A percentile compares a stretch with the other conserved stretches of the same genome.
phyloP scores from a whole-genome alignment of 1,140 invertebrate genomes.

The Drosophila lacertosa region DNA sequence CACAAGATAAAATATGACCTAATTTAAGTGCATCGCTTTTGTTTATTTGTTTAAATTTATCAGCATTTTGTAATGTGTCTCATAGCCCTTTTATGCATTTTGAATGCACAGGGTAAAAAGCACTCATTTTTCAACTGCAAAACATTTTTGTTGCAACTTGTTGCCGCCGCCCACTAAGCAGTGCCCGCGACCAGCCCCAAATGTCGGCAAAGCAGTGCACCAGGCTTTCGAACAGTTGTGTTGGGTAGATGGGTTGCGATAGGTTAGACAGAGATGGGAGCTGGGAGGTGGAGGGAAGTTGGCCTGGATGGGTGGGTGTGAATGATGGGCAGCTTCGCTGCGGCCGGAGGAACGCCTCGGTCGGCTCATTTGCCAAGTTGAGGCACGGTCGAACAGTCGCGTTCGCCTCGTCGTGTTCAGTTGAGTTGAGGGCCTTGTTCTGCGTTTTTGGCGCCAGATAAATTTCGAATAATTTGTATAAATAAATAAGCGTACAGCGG shows the following conservation, averaged over 20 bases:
- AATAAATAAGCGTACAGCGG: constrained; percentile 41
- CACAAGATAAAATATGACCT: no score
- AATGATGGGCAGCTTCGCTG: constrained; percentile 22
- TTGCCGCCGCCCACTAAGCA: constrained; percentile 12
- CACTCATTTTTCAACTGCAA: constrained; percentile 2
- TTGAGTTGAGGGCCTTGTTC: constrained; percentile 23
- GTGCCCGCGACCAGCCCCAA: neutral
- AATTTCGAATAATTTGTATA: constrained; percentile 43
- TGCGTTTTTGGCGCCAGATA: constrained; percentile 52
- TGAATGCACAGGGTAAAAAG: constrained; percentile 6
- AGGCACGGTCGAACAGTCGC: constrained; percentile 30
- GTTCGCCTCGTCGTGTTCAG: neutral
- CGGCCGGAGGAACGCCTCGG: neutral
- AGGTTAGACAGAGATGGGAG: no score
- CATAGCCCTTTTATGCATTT: constrained; percentile 7
- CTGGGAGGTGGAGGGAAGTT: neutral
- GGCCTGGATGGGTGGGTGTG: constrained; percentile 13
- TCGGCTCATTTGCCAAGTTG: constrained; percentile 32
- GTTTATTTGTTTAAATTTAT: no score
- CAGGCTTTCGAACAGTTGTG: constrained; percentile 12
- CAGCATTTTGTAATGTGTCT: neutral
- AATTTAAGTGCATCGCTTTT: no score
- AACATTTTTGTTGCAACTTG: constrained; percentile 34
- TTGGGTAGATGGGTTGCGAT: neutral
- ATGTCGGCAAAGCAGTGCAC: constrained; percentile 47